These are phyloP conservation scores for Bergia sp. DNA, from an alignment of 92 coral and sea anemone genomes.

Conservation along the genomic window DNA sequence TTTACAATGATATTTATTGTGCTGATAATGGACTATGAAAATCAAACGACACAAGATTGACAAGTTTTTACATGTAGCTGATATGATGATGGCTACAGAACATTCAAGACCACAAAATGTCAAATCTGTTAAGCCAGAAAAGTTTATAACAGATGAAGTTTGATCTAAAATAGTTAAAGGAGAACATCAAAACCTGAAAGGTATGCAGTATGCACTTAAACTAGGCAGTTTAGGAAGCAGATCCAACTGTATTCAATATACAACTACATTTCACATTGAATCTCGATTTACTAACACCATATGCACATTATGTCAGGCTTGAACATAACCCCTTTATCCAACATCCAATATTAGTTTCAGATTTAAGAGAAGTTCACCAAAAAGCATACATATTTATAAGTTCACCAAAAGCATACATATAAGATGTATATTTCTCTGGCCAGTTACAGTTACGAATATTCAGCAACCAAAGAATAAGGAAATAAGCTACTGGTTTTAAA, in stretches of 20 bases:
- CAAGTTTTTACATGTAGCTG: neutral
- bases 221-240: neutral
- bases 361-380: neutral
- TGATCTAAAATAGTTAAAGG: neutral
- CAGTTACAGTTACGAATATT: neutral
- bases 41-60: neutral
- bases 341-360: neutral
- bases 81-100: neutral
- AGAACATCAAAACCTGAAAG: neutral
- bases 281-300: neutral
- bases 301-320: no score
- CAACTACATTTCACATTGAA: neutral
- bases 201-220: neutral
- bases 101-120: neutral
- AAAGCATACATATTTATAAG: neutral
- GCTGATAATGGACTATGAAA: neutral
- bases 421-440: constrained; percentile 1
- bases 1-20: neutral
- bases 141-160: neutral
- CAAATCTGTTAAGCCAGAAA: neutral
- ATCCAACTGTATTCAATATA: neutral
- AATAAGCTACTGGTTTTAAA: neutral
- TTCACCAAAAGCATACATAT: neutral
- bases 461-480: neutral
- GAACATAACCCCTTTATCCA: neutral